Evolutionary conservation across 2,888 invertebrate species (phyloP).

Genomic region (Campoplex nolae): DNA sequence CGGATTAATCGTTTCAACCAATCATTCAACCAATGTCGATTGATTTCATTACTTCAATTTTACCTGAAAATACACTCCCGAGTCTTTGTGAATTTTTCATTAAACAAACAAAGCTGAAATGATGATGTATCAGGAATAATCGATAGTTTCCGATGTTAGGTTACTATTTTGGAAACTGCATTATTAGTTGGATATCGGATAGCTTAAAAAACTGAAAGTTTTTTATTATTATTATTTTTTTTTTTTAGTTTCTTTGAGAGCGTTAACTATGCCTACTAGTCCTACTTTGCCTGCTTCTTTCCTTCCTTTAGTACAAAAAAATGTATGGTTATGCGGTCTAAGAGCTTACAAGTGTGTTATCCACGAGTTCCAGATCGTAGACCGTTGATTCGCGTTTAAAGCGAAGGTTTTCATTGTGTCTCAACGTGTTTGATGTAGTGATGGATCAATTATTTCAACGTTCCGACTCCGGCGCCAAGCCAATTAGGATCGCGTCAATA

Average conservation of each 20-base stretch:
- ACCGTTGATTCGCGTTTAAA: constrained; percentile 17
- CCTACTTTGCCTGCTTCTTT: not conserved
- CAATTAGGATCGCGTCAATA: constrained; percentile 66
- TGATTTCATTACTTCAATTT: not conserved
- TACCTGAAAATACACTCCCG: not conserved
- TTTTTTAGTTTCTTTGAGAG: not conserved
- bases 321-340: not conserved
- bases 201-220: no score
- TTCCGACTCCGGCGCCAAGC: constrained; percentile 49
- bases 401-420: not conserved
- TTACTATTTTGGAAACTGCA: no score
- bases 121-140: no score
- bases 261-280: not conserved
- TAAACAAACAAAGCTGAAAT: no score
- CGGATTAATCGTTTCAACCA: no score
- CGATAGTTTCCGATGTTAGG: no score
- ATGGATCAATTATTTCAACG: constrained; percentile 56
- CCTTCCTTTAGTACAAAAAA: not conserved
- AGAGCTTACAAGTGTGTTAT: not conserved
- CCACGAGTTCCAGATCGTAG: constrained; percentile 16
- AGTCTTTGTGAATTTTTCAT: no score
- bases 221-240: no score
- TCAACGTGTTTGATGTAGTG: constrained; percentile 37
- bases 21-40: no score
- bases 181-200: no score